Conservation (phyloP, 2,797 vertebrate genomes). For the Coilia nasus region DNA sequence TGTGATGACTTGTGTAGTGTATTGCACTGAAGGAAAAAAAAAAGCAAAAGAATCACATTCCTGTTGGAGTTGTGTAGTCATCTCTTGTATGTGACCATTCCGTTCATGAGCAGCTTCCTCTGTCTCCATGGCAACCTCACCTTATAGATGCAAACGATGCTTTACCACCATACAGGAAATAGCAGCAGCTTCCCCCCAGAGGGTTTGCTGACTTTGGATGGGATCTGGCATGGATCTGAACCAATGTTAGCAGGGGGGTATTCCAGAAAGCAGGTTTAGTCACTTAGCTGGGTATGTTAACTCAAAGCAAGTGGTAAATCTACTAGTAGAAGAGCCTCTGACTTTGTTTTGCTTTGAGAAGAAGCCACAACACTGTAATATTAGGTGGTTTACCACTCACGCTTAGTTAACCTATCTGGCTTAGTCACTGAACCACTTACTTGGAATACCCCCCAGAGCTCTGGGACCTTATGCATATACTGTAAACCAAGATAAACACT, state of each 20-base stretch:
- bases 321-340: no score
- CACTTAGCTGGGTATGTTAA: no score
- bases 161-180: constrained; percentile 10
- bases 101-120: not conserved
- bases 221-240: not conserved
- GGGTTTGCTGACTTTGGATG: not conserved
- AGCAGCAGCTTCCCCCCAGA: not conserved
- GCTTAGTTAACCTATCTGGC: no score
- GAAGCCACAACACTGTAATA: no score
- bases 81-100: constrained; percentile 46
- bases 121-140: not conserved
- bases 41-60: constrained; percentile 41
- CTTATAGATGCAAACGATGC: constrained; percentile 10
- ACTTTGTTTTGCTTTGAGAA: no score
- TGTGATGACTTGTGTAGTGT: constrained; percentile 58
- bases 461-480: constrained; percentile 7
- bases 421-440: no score
- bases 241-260: not conserved
- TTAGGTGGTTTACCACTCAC: no score
- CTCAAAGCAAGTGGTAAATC: no score
- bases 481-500: constrained; percentile 14
- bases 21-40: constrained; percentile 45
- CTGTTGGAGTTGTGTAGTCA: constrained; percentile 46
- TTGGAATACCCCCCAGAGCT: no score
- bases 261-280: no score